Evolutionary conservation across 2,888 invertebrate species (phyloP).

Genomic region (Andrena marginata): DNA sequence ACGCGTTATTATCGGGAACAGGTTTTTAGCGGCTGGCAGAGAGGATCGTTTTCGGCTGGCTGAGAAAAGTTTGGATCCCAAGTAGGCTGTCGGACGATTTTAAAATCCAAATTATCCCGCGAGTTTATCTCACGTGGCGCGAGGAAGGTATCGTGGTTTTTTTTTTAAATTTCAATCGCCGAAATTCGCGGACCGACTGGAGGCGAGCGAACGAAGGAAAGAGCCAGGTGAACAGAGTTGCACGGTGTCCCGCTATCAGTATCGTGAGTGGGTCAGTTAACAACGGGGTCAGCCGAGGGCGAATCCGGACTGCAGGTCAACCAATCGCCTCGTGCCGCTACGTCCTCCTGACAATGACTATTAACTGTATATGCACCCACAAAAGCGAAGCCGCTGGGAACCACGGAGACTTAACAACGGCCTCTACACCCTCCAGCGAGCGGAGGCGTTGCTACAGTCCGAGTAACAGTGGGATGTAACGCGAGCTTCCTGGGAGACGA

Average conservation of each 20-base stretch:
- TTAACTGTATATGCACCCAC: conserved; percentile 66
- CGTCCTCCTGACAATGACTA: conserved; percentile 65
- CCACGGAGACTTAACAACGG: neutral
- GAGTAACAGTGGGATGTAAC: neutral
- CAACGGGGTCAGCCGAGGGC: conserved; percentile 77
- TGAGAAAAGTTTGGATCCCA: conserved; percentile 3
- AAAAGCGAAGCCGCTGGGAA: conserved; percentile 40
- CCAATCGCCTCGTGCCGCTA: conserved; percentile 64
- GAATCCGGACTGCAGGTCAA: conserved; percentile 74
- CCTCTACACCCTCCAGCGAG: conserved; percentile 29
- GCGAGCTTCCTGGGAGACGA: no score
- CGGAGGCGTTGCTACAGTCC: neutral
- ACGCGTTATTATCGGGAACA: conserved; percentile 29
- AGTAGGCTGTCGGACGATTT: neutral
- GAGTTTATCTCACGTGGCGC: no score
- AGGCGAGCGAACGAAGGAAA: conserved; percentile 37
- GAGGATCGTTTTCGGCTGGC: conserved; percentile 3
- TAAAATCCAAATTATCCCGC: neutral
- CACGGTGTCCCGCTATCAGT: conserved; percentile 67
- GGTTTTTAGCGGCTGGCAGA: conserved; percentile 3
- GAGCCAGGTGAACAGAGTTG: conserved; percentile 49
- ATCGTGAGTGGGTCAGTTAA: conserved; percentile 76
- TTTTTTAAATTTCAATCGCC: neutral
- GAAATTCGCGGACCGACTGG: neutral
- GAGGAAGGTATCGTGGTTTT: no score